Evolutionary conservation across 2,888 invertebrate species (phyloP).

Genomic region (Andrena trimmerana): DNA sequence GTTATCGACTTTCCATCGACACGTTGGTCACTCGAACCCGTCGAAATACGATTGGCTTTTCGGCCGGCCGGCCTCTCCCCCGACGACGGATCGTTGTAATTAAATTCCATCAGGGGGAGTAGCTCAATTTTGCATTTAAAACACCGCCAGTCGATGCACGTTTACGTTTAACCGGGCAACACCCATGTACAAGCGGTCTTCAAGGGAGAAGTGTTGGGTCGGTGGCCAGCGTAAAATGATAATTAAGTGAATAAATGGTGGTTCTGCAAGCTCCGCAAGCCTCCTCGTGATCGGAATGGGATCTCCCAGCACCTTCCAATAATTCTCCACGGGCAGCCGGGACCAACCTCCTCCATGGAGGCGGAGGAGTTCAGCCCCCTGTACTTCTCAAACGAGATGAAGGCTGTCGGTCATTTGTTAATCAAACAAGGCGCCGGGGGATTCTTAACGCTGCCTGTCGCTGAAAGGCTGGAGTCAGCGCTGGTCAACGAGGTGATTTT

Average conservation of each 20-base stretch:
- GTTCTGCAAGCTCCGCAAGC: background rate
- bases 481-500: constrained; percentile 33
- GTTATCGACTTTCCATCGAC: constrained; percentile 64
- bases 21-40: constrained; percentile 57
- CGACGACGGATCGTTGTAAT: constrained; percentile 63
- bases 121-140: constrained; percentile 57
- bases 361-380: background rate
- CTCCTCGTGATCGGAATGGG: background rate
- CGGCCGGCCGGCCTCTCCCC: constrained; percentile 26
- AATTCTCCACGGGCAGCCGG: background rate
- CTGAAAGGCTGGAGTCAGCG: background rate
- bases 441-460: background rate
- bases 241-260: no score
- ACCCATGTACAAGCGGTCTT: constrained; percentile 1
- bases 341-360: background rate
- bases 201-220: constrained; percentile 6
- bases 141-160: constrained; percentile 30
- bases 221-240: background rate
- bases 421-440: constrained; percentile 31
- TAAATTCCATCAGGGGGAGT: constrained; percentile 46
- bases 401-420: constrained; percentile 20
- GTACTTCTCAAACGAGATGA: background rate
- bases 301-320: background rate
- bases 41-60: constrained; percentile 62
- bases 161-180: constrained; percentile 28